Base-by-base conservation (phyloP, 1,140 invertebrate genomes). In the Aphaenogaster floridana region DNA sequence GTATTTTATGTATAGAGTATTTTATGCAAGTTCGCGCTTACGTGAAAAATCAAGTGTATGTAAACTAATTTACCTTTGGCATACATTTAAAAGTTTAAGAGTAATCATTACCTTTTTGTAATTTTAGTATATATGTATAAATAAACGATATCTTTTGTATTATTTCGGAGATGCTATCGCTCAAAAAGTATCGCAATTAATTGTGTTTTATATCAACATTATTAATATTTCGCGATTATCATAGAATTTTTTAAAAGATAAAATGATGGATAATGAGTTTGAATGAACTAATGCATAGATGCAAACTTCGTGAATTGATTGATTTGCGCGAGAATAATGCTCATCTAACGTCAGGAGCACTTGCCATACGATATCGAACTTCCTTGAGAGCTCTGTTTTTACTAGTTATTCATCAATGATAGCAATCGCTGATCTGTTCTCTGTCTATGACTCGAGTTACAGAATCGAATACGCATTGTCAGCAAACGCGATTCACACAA, bases 381-480 rank as follows among this genome's bases (percentile, higher is more conserved):
- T 28, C 15, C 2, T 4, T 21, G 21, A 59, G n/a, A 17, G 42
- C 4, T 80, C 13, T 34, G 52, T 71, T 80, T 59, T 81, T 21
- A 4, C 48, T 34, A 61, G 48, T 71, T 74, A 87, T 54, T 76
- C 42, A 13, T 15, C 39, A 48, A 50, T 21, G 50, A 83, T 63
- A 45, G 39, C 54, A n/a, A 77, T 71, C 69, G 36, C 2, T 28
- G 3, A 88, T 86, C 48, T 52, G 61, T 72, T 63, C 9, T 42
- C 45, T 15, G 50, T 66, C 42, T 48, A 72, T 50, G 50, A 57
- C 6, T 42, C 45, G 34, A 66, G 11, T 68, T 42, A 34, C 13
- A 42, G 7, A 45, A 64, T 54, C 4, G 66, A 61, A 86, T 61
- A 52, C 39, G 13, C 8, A 83, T 34, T 64, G 63, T 36, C 71